Evolutionary conservation across 92 coral and sea anemone genomes (phyloP).

Genomic region (Isaurus tuberculatus): DNA sequence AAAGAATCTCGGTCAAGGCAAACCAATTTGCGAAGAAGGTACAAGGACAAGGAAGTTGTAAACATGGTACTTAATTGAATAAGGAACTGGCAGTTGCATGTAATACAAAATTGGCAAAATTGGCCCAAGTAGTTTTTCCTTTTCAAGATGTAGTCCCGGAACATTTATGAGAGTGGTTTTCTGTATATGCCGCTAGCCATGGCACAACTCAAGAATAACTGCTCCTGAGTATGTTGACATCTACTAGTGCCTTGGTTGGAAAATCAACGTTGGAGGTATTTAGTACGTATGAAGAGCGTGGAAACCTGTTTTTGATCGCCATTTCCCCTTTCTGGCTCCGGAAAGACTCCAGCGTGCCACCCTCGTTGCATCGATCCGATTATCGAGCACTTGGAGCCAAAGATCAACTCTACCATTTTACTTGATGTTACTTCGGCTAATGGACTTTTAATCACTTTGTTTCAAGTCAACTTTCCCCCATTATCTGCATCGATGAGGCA

Average conservation of each 20-base stretch:
- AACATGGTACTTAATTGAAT: constrained; percentile 55
- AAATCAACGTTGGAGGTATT: neutral
- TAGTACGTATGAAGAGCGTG: neutral
- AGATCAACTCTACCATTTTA: neutral
- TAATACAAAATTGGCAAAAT: constrained; percentile 25
- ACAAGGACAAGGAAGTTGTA: constrained; percentile 66
- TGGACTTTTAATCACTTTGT: constrained; percentile 46
- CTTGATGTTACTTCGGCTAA: constrained; percentile 37
- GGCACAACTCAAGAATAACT: constrained; percentile 32
- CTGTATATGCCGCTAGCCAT: constrained; percentile 5
- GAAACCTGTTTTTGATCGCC: constrained; percentile 3
- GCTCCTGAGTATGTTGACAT: constrained; percentile 9
- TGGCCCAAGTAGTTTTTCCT: neutral
- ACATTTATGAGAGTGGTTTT: neutral
- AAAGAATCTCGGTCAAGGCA: constrained; percentile 55
- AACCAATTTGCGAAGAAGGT: constrained; percentile 50
- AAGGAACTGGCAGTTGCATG: constrained; percentile 53
- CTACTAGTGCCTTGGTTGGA: constrained; percentile 11
- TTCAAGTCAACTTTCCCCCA: constrained; percentile 15
- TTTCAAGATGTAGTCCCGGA: constrained; percentile 4
- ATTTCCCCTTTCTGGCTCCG: neutral
- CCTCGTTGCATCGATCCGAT: neutral
- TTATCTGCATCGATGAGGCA: constrained; percentile 50
- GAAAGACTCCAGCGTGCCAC: neutral
- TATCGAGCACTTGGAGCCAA: neutral